These are phyloP conservation scores for Sesia bembeciformis DNA, from an alignment of 2,888 invertebrate species.

Conservation along the genomic window DNA sequence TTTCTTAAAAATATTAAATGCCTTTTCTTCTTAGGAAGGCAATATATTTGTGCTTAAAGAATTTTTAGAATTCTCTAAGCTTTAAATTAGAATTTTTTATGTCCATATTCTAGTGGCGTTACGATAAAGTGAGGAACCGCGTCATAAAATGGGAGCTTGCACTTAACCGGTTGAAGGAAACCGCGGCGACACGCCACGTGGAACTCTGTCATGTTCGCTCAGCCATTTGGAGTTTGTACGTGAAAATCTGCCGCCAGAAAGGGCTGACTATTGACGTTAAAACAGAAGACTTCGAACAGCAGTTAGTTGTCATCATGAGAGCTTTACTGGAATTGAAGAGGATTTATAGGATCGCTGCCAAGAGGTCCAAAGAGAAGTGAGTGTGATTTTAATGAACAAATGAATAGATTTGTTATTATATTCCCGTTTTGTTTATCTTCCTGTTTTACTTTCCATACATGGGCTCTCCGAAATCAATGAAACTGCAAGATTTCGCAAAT, in stretches of 20 bases:
- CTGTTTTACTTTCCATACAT: no score
- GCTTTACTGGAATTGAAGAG: constrained; percentile 71
- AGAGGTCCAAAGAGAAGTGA: constrained; percentile 53
- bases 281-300: constrained; percentile 73
- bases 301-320: constrained; percentile 76
- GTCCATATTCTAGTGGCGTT: constrained; percentile 56
- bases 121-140: constrained; percentile 73
- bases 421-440: no score
- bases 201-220: constrained; percentile 73
- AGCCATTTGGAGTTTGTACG: constrained; percentile 77
- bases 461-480: no score
- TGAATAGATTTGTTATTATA: no score
- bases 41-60: no score
- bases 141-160: constrained; percentile 77
- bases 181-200: constrained; percentile 65
- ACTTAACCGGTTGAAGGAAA: constrained; percentile 74
- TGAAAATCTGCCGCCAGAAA: constrained; percentile 76
- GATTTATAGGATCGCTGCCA: constrained; percentile 59
- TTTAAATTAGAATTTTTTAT: no score
- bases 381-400: constrained; percentile 7
- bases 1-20: no score
- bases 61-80: no score
- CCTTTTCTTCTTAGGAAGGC: no score
- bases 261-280: constrained; percentile 51
- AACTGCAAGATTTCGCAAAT: no score